Conservation (phyloP, 2,888 invertebrate species). For the Cheilosia vulpina region DNA sequence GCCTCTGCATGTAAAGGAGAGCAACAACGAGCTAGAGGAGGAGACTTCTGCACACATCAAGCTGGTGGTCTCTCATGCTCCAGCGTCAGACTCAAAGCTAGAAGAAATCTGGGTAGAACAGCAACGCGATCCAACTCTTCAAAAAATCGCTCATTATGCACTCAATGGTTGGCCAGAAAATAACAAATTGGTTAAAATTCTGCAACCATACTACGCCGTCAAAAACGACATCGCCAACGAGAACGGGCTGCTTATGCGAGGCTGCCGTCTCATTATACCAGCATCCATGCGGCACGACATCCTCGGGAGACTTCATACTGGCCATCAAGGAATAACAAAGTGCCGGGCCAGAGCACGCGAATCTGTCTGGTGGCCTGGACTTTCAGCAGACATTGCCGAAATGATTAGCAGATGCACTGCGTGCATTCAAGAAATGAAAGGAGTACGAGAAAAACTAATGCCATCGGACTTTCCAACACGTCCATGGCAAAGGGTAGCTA, state of each 20-base stretch:
- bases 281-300: too few relatives aligned
- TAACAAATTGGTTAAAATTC: too few relatives aligned
- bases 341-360: slow-evolving; percentile 19
- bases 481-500: slow-evolving; percentile 32
- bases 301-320: too few relatives aligned
- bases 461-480: slow-evolving; percentile 31
- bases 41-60: background rate
- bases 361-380: slow-evolving; percentile 36
- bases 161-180: slow-evolving; percentile 16
- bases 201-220: too few relatives aligned
- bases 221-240: too few relatives aligned
- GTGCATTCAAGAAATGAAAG: slow-evolving; percentile 15
- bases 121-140: slow-evolving; percentile 9
- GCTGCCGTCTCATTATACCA: too few relatives aligned
- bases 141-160: slow-evolving; percentile 10
- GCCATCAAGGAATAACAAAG: slow-evolving; percentile 26
- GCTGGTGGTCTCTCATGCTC: slow-evolving; percentile 5
- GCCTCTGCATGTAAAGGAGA: background rate
- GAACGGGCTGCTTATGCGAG: too few relatives aligned
- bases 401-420: slow-evolving; percentile 16
- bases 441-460: slow-evolving; percentile 19
- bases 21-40: slow-evolving; percentile 9
- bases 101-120: slow-evolving; percentile 5
- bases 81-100: background rate
- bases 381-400: slow-evolving; percentile 25